Evolutionary conservation across 2,797 vertebrate genomes (phyloP).

Genomic region (Parotocinclus haroldoi): DNA sequence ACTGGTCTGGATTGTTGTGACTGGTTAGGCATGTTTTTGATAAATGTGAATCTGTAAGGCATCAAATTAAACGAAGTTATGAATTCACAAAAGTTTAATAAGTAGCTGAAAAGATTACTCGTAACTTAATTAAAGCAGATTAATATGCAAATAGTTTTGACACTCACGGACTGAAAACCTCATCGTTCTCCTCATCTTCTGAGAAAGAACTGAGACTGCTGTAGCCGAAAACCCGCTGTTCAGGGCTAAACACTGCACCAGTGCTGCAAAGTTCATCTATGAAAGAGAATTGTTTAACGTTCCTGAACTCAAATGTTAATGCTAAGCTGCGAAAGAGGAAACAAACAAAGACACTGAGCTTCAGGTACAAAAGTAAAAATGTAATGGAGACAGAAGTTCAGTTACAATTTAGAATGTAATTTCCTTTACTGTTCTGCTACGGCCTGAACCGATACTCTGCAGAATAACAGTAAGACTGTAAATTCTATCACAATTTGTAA

Average conservation of each 20-base stretch:
- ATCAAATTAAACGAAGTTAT: not conserved
- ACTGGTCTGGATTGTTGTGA: slow-evolving; percentile 55
- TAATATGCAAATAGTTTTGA: not conserved
- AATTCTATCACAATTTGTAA: too few species aligned
- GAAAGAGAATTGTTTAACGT: slow-evolving; percentile 2
- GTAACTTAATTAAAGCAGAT: not conserved
- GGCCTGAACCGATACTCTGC: too few species aligned
- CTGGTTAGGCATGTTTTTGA: slow-evolving; percentile 64
- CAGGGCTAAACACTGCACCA: slow-evolving; percentile 65
- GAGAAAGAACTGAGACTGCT: slow-evolving; percentile 61
- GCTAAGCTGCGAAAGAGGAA: too few species aligned
- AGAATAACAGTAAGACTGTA: too few species aligned
- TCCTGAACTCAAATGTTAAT: too few species aligned
- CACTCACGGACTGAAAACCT: slow-evolving; percentile 74
- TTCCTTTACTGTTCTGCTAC: too few species aligned
- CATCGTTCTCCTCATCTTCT: slow-evolving; percentile 64
- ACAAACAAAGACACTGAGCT: too few species aligned
- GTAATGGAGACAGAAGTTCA: too few species aligned
- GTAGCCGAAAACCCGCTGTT: slow-evolving; percentile 70
- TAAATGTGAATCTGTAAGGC: slow-evolving; percentile 64
- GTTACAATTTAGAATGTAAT: too few species aligned
- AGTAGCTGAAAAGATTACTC: not conserved
- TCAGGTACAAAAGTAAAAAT: too few species aligned
- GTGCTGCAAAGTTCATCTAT: slow-evolving; percentile 56
- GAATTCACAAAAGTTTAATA: not conserved